Base-by-base conservation (phyloP, 2,888 invertebrate species). In the Sipunculus nudus region DNA sequence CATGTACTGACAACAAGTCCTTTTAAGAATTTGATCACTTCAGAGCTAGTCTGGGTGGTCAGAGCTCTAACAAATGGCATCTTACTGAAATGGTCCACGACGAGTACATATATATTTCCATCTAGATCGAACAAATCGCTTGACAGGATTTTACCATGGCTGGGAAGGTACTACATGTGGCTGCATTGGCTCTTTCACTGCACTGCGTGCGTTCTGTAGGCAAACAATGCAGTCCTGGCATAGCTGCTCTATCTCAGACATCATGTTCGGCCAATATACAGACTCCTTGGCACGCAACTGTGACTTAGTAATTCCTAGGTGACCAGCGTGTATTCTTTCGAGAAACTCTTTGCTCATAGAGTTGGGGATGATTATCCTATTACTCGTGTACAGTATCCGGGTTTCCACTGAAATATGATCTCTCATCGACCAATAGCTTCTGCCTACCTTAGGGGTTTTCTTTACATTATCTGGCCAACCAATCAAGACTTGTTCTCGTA, bases 261-360 rank as follows among this genome's bases (percentile, higher is more conserved):
- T 66, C 23, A 66, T 61, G 16, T 58, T 53, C 19, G 50, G 45
- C 63, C 66, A 64, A 28, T 31, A 64, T 6, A 66, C 53, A 21
- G 19, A 45, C 32, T 53, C 47, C 29, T 43, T 26, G 8, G 63
- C 63, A 8, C 46, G 43, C 19, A 53, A 35, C 10, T 47, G 48
- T n/a, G 61, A 52, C 39, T 61, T 64, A 28, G 54, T 56, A n/a
- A 58, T 25, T 16, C 58, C 58, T 38, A 48, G 56, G 19, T 55
- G 56, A n/a, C 21, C 23, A 8, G n/a, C 23, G 26, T 67, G 64
- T 23, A 59, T 31, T 31, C 65, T 52, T n/a, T 38, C 1, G 5
- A 65, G 45, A 13, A 61, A 50, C 25, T 55, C 32, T 5, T 53
- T 19, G 13, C 53, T 58, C 1, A 53, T 35, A 2, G 39, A 32